Percentiles rank a stretch among this genome's conserved stretches.
Conservation (phyloP, 2,888 invertebrate species). For the Microctonus hyperodae region DNA sequence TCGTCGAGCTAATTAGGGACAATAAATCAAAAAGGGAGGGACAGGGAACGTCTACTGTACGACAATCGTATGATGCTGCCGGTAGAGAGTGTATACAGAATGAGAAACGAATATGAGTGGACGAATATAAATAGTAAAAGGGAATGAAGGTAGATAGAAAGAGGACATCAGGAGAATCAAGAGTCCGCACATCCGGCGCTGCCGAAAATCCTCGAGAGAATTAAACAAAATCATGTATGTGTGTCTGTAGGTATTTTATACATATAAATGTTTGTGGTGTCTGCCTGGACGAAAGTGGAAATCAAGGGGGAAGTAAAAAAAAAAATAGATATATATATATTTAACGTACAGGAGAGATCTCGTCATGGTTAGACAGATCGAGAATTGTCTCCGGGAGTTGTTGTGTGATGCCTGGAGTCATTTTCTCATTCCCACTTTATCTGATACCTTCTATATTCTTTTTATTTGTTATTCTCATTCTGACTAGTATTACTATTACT, state of each 20-base stretch:
- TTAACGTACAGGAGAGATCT: slow-evolving; percentile 32
- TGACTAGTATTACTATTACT: too few species aligned
- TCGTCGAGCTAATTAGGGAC: slow-evolving; percentile 53
- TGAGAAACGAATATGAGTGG: slow-evolving; percentile 21
- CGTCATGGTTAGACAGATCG: slow-evolving; percentile 43
- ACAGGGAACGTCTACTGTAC: slow-evolving; percentile 22
- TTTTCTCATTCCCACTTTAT: slow-evolving; percentile 16
- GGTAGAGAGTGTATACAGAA: slow-evolving; percentile 13
- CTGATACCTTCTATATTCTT: not conserved
- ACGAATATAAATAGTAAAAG: slow-evolving; percentile 28
- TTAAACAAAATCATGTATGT: slow-evolving; percentile 33
- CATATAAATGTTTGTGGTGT: not conserved
- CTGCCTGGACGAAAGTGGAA: slow-evolving; percentile 25
- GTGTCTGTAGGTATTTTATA: slow-evolving; percentile 8
- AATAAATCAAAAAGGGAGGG: slow-evolving; percentile 53
- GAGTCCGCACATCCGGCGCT: slow-evolving; percentile 26
- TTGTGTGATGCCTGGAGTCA: slow-evolving; percentile 34
- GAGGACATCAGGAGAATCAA: slow-evolving; percentile 8
- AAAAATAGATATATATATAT: slow-evolving; percentile 28
- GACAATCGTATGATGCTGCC: slow-evolving; percentile 19
- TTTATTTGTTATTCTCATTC: not conserved
- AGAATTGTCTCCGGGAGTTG: slow-evolving; percentile 42
- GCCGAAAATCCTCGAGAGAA: slow-evolving; percentile 37
- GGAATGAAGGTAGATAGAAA: slow-evolving; percentile 24
- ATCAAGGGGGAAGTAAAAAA: slow-evolving; percentile 21